These are phyloP conservation scores for Crypturellus tataupa DNA, from an alignment of 2,797 vertebrate genomes.

Conservation along the genomic window DNA sequence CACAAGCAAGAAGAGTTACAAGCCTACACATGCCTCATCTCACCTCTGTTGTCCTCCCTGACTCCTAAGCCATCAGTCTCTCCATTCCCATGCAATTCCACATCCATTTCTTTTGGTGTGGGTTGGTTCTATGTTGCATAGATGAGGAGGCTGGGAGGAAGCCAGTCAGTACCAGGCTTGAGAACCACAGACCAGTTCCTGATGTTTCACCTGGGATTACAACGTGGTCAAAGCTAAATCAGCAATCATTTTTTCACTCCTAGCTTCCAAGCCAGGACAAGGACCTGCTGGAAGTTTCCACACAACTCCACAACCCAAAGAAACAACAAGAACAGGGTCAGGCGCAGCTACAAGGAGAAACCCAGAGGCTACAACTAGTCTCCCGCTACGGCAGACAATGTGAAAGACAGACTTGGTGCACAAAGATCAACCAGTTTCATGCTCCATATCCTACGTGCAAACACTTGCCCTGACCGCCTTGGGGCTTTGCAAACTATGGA, in stretches of 20 bases:
- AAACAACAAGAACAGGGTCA: not conserved
- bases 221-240: not conserved
- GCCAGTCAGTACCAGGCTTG: no score
- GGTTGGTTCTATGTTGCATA: no score
- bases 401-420: not conserved
- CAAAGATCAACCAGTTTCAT: no score
- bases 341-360: not conserved
- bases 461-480: fast-evolving
- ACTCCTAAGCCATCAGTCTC: not conserved
- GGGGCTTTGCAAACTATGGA: fast-evolving
- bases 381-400: not conserved
- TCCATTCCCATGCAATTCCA: fast-evolving
- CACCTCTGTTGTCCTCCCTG: fast-evolving
- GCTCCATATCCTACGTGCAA: fast-evolving
- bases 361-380: not conserved
- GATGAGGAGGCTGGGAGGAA: no score
- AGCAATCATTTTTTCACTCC: no score
- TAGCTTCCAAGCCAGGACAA: not conserved
- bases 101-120: no score
- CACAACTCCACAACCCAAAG: not conserved
- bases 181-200: no score
- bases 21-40: fast-evolving
- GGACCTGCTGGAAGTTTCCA: not conserved
- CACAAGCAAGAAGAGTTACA: no score
- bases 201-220: not conserved